phyloP scores from a whole-genome alignment of 2,888 invertebrate genomes.

The Hemaris fuciformis region DNA sequence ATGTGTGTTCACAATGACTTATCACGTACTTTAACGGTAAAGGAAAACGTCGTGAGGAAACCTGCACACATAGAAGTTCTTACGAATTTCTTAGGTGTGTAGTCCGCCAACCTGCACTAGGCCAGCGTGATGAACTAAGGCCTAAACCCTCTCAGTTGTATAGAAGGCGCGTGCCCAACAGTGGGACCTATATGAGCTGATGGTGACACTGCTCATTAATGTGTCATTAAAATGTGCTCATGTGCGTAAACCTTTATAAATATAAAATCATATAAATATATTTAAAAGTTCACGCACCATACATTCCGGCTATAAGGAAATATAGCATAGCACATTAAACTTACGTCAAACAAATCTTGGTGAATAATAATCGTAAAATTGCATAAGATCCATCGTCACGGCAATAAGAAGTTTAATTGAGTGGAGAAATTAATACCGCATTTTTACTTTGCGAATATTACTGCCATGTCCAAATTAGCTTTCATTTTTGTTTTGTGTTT shows the following conservation, averaged over 20 bases:
- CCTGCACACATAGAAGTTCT: no score
- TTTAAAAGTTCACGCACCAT: background rate
- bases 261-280: background rate
- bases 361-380: background rate
- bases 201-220: no score
- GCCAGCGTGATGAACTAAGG: no score
- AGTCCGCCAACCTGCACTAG: no score
- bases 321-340: background rate
- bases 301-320: background rate
- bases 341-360: background rate
- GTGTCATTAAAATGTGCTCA: no score
- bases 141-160: no score
- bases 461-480: background rate
- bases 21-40: no score
- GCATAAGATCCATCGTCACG: background rate
- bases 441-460: background rate
- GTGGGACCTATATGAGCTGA: no score
- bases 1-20: no score
- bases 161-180: no score
- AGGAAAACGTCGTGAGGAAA: no score
- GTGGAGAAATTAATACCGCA: background rate
- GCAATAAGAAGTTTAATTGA: background rate
- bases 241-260: background rate
- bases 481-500: background rate
- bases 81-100: no score